A percentile compares a stretch with the other conserved stretches of the same genome.
Conservation (phyloP, 2,113 vertebrate species). For the Microcebus murinus region DNA sequence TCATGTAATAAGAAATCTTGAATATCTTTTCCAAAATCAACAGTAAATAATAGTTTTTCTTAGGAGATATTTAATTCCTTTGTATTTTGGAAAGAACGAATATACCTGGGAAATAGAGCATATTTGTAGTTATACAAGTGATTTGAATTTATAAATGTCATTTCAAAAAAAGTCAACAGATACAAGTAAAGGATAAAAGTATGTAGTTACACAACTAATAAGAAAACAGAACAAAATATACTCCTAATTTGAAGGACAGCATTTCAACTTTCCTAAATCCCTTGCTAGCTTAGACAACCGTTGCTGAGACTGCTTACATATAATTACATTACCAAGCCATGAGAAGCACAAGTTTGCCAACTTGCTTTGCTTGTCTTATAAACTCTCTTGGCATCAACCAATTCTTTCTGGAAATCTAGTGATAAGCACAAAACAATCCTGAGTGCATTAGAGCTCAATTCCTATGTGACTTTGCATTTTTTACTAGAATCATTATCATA, state of each 20-base stretch:
- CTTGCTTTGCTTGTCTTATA: neutral
- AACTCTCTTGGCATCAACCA: neutral
- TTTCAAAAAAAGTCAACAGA: neutral
- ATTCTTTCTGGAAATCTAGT: neutral
- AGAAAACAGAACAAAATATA: neutral
- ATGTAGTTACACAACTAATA: neutral
- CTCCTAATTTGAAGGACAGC: neutral
- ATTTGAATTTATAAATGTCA: neutral
- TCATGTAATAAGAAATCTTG: neutral
- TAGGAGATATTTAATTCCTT: neutral
- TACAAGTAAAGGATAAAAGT: neutral
- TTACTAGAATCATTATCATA: neutral
- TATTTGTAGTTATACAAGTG: neutral
- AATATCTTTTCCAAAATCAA: neutral
- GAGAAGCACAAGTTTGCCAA: neutral
- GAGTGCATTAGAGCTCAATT: neutral
- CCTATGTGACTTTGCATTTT: neutral
- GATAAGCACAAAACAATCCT: neutral
- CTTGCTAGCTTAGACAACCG: neutral
- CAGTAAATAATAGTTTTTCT: neutral
- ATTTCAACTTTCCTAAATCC: neutral
- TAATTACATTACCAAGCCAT: neutral
- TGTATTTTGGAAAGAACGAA: neutral
- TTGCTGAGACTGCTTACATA: neutral
- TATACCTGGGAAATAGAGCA: neutral